phyloP scores from a whole-genome alignment of 2,888 invertebrate genomes.

The Perithous albicinctus region DNA sequence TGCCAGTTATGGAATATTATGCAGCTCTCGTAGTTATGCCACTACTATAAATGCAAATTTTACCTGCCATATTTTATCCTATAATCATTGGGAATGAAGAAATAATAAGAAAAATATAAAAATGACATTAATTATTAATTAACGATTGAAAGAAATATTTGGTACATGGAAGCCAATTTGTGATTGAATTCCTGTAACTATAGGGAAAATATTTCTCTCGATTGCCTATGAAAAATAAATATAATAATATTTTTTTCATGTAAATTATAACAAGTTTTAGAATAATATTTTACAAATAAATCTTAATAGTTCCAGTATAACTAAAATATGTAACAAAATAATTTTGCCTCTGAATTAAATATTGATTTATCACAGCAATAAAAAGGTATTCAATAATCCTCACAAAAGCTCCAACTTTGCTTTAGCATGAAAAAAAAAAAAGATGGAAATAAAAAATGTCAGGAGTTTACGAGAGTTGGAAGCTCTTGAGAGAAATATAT shows the following conservation, averaged over 20 bases:
- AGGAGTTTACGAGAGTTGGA: not conserved
- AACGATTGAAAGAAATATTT: not conserved
- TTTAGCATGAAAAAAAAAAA: not conserved
- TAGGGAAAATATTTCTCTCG: too few species aligned
- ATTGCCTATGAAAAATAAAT: too few species aligned
- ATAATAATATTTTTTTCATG: too few species aligned
- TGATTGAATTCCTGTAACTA: too few species aligned
- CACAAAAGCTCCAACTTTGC: not conserved
- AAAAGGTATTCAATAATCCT: not conserved
- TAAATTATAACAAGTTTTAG: too few species aligned
- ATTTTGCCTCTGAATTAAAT: too few species aligned
- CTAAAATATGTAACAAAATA: too few species aligned
- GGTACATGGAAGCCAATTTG: too few species aligned
- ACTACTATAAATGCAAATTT: conserved; percentile 71
- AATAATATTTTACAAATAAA: too few species aligned
- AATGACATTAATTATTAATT: not conserved
- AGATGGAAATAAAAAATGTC: not conserved
- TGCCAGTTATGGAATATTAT: conserved; percentile 32
- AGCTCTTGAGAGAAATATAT: conserved; percentile 29
- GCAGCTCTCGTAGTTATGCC: conserved; percentile 37
- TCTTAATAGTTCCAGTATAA: too few species aligned
- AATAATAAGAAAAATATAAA: conserved; percentile 6
- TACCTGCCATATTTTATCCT: conserved; percentile 6
- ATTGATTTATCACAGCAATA: not conserved
- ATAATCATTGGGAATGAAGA: conserved; percentile 3